A percentile compares a stretch with the other conserved stretches of the same genome.
These are phyloP conservation scores for Telmatherina bonti DNA, from an alignment of 2,797 vertebrate species.

Conservation along the genomic window DNA sequence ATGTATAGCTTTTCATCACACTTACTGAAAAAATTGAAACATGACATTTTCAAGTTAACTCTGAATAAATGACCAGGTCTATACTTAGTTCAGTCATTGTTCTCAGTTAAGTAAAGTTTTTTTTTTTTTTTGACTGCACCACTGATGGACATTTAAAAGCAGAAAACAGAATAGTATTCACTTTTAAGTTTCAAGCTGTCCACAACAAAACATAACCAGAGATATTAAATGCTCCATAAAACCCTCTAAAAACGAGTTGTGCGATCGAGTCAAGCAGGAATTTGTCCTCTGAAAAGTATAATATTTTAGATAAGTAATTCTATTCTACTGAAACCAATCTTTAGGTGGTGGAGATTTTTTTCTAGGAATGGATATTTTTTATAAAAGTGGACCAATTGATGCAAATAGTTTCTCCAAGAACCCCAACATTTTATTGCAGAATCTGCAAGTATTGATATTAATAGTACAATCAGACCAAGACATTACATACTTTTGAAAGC, in stretches of 20 bases:
- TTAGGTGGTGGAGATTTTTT: neutral
- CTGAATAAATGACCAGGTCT: neutral
- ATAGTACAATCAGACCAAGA: too few species aligned
- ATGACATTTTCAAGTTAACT: neutral
- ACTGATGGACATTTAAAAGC: neutral
- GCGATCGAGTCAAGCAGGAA: neutral
- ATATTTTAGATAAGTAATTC: neutral
- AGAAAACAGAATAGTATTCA: neutral
- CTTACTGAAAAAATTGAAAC: neutral
- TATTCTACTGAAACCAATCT: neutral
- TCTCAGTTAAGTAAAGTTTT: neutral
- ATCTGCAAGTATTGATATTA: neutral
- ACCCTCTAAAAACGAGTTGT: neutral
- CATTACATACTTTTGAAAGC: too few species aligned
- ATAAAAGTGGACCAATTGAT: too few species aligned
- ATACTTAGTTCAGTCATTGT: neutral
- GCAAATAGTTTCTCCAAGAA: too few species aligned
- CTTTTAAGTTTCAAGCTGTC: neutral
- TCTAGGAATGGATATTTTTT: neutral
- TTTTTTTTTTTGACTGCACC: slow-evolving; percentile 10
- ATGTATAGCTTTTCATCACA: neutral
- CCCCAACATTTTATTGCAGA: neutral
- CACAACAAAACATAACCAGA: too few species aligned
- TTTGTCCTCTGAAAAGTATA: neutral
- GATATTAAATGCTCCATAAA: neutral